Conservation (phyloP, 1,140 invertebrate species). For the Glossosoma conforme region DNA sequence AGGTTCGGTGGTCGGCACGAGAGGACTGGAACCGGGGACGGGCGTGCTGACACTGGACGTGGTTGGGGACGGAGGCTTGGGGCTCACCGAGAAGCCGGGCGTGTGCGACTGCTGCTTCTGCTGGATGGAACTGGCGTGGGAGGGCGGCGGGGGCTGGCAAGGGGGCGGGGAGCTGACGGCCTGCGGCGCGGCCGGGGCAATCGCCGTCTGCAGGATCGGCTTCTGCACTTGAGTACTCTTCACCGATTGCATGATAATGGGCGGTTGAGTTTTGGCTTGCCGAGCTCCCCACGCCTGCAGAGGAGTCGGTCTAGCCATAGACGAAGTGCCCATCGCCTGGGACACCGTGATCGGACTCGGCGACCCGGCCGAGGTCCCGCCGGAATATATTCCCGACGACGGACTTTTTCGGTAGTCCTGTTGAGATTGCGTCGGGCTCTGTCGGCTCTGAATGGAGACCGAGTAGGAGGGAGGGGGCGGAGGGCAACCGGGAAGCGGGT, state of each 20-base stretch:
- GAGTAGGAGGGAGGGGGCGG: slow-evolving; percentile 79
- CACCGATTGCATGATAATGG: slow-evolving; percentile 94
- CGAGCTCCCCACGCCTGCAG: slow-evolving; percentile 72
- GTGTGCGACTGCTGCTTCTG: slow-evolving; percentile 58
- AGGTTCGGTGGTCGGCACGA: slow-evolving; percentile 79
- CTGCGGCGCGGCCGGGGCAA: slow-evolving; percentile 75
- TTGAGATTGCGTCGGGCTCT: slow-evolving; percentile 77
- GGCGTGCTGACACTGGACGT: slow-evolving; percentile 36
- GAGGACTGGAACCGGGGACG: slow-evolving; percentile 37
- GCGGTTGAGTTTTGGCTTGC: slow-evolving; percentile 79
- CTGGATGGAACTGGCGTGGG: slow-evolving; percentile 74
- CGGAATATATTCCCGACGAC: slow-evolving; percentile 76
- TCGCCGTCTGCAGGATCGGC: slow-evolving; percentile 87
- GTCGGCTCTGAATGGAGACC: slow-evolving; percentile 77
- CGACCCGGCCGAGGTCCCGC: slow-evolving; percentile 71
- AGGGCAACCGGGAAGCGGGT: slow-evolving; percentile 62
- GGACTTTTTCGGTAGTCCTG: slow-evolving; percentile 74
- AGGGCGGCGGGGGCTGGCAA: slow-evolving; percentile 66
- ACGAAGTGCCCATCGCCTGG: slow-evolving; percentile 53
- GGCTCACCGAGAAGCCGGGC: slow-evolving; percentile 47
- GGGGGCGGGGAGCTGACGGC: slow-evolving; percentile 47
- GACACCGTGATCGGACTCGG: slow-evolving; percentile 74
- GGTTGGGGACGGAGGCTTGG: slow-evolving; percentile 56
- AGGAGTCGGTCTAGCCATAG: slow-evolving; percentile 68
- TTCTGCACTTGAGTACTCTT: slow-evolving; percentile 93